Evolutionary conservation across 2,113 vertebrate genomes (phyloP).

Genomic region (Marmota flaviventris): DNA sequence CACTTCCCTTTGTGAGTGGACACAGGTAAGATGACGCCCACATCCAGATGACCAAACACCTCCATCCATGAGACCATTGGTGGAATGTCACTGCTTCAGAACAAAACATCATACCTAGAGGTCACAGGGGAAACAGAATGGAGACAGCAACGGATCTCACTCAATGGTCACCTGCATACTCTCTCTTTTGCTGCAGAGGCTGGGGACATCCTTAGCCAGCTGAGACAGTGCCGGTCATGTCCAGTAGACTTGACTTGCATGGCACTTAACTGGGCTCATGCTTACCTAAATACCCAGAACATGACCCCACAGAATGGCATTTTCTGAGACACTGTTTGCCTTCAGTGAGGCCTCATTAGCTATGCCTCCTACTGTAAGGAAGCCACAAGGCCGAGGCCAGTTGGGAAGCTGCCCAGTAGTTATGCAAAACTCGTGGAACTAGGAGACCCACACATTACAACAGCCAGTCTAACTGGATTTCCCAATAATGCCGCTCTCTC

Average conservation of each 20-base stretch:
- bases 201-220: fast-evolving
- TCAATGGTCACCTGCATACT: too few species aligned
- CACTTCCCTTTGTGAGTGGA: neutral
- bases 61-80: too few species aligned
- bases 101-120: too few species aligned
- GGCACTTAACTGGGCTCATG: too few species aligned
- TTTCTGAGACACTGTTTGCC: neutral
- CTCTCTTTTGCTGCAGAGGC: neutral
- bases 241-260: too few species aligned
- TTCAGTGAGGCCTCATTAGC: neutral
- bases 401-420: neutral
- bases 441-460: neutral
- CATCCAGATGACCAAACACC: too few species aligned
- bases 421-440: neutral
- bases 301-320: neutral
- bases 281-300: neutral
- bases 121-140: neutral
- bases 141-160: neutral
- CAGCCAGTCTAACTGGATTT: neutral
- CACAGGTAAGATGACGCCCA: neutral
- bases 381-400: neutral
- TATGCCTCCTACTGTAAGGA: too few species aligned
- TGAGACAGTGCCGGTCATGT: too few species aligned
- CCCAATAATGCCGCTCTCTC: too few species aligned
- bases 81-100: neutral